Percentiles rank a stretch among this genome's conserved stretches.
phyloP scores from a whole-genome alignment of 2,888 invertebrate species.

The Acanthosoma haemorrhoidale region DNA sequence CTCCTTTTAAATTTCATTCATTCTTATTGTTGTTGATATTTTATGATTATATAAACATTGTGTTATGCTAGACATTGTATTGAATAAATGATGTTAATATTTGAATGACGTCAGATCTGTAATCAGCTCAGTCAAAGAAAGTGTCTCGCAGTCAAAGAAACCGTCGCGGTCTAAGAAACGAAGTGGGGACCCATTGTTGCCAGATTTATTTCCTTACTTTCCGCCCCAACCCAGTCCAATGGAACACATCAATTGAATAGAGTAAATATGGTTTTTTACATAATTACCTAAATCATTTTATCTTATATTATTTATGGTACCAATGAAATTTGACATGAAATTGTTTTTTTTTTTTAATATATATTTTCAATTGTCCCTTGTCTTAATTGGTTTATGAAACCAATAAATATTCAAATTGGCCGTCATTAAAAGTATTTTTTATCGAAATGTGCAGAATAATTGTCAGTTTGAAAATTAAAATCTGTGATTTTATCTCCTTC shows the following conservation, averaged over 20 bases:
- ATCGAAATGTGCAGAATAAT: no score
- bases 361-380: no score
- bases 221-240: constrained; percentile 12
- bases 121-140: constrained; percentile 12
- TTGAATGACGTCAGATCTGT: constrained; percentile 3
- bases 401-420: no score
- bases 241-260: constrained; percentile 14
- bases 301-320: neutral
- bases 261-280: constrained; percentile 7
- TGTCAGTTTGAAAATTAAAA: no score
- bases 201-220: constrained; percentile 5
- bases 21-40: neutral
- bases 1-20: neutral
- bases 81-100: neutral
- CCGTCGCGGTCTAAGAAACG: constrained; percentile 8
- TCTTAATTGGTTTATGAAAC: no score
- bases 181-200: constrained; percentile 5
- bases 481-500: no score
- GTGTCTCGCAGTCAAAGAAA: constrained; percentile 6
- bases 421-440: no score
- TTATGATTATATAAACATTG: neutral
- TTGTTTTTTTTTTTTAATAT: neutral
- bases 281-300: constrained; percentile 1
- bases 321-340: constrained; percentile 8
- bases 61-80: neutral